phyloP scores from a whole-genome alignment of 1,140 invertebrate genomes.

The Bombus superbus region DNA sequence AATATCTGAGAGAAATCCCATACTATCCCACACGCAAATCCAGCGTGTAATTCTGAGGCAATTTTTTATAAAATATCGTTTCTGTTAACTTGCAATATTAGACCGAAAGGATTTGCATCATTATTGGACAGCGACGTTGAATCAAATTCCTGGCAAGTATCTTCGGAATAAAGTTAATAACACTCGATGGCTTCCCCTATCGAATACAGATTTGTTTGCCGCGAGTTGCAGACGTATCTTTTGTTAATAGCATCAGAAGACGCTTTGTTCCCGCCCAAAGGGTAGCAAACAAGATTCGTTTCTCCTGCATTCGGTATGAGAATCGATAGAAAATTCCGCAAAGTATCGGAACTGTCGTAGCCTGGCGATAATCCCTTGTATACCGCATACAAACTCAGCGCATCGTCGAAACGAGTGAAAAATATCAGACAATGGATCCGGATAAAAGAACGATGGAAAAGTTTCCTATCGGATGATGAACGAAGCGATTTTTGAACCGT shows the following conservation, averaged over 20 bases:
- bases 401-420: slow-evolving; percentile 11
- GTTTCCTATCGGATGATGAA: slow-evolving; percentile 27
- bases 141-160: background rate
- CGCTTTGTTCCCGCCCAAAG: slow-evolving; percentile 42
- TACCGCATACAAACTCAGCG: background rate
- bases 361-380: slow-evolving; percentile 20
- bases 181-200: slow-evolving; percentile 20
- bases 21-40: background rate
- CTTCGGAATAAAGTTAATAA: slow-evolving; percentile 35
- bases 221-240: slow-evolving; percentile 23
- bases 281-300: slow-evolving; percentile 41
- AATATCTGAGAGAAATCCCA: background rate
- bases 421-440: slow-evolving; percentile 14
- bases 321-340: slow-evolving; percentile 31
- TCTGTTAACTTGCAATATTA: background rate
- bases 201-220: slow-evolving; percentile 26
- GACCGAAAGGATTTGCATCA: background rate
- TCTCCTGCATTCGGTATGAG: slow-evolving; percentile 8
- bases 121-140: background rate
- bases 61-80: background rate
- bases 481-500: slow-evolving; percentile 37
- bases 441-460: slow-evolving; percentile 38
- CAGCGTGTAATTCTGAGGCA: background rate
- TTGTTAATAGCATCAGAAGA: slow-evolving; percentile 11
- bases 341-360: background rate